Percentiles rank a stretch among this genome's conserved stretches.
phyloP scores from a whole-genome alignment of 2,888 invertebrate genomes.

The Timema podura region DNA sequence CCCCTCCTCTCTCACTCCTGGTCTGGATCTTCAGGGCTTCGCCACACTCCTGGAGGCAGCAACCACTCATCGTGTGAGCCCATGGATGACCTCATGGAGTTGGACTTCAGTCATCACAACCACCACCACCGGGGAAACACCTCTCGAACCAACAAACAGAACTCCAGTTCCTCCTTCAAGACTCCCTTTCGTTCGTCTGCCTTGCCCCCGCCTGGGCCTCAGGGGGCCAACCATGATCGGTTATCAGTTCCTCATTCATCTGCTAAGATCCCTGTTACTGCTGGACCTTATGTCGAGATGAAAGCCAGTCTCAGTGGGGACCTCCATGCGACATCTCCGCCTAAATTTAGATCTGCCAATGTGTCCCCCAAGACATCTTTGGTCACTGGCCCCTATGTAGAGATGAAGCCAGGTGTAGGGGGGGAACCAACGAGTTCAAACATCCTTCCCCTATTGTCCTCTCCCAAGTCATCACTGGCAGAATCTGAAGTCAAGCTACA shows the following conservation, averaged over 20 bases:
- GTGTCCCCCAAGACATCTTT: slow-evolving; percentile 36
- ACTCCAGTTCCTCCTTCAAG: slow-evolving; percentile 16
- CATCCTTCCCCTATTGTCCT: too few species aligned
- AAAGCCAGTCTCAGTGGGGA: slow-evolving; percentile 33
- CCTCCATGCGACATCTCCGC: neutral
- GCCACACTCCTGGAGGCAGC: slow-evolving; percentile 45
- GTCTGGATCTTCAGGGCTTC: slow-evolving; percentile 32
- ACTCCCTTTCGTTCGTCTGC: slow-evolving; percentile 11
- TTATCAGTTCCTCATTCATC: slow-evolving; percentile 15
- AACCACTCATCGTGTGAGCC: slow-evolving; percentile 46
- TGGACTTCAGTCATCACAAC: slow-evolving; percentile 57
- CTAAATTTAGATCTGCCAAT: slow-evolving; percentile 40
- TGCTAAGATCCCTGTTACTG: neutral
- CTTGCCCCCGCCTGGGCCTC: slow-evolving; percentile 17
- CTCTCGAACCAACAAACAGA: slow-evolving; percentile 13
- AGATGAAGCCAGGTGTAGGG: slow-evolving; percentile 41
- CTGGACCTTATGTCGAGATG: slow-evolving; percentile 35
- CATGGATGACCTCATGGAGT: slow-evolving; percentile 79
- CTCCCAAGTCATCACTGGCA: too few species aligned
- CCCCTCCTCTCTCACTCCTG: slow-evolving; percentile 57
- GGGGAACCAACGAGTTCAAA: too few species aligned
- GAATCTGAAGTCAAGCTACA: too few species aligned
- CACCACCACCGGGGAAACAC: too few species aligned
- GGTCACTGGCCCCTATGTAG: slow-evolving; percentile 43
- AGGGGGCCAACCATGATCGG: slow-evolving; percentile 14